A percentile compares a stretch with the other conserved stretches of the same genome.
phyloP scores from a whole-genome alignment of 2,113 vertebrate genomes.

The Passerina amoena region DNA sequence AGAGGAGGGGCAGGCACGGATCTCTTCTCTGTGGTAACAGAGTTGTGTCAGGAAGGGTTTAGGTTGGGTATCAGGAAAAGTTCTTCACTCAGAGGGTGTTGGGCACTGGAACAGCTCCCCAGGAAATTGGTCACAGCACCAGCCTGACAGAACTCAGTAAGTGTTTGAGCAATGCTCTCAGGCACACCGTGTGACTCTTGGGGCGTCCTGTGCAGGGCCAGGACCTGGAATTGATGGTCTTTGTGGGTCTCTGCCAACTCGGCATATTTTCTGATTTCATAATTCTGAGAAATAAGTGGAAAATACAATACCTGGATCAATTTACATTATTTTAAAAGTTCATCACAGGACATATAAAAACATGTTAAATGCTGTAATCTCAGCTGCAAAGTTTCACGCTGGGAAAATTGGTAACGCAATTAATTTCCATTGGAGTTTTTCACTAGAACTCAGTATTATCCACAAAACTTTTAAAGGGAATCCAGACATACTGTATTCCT shows the following conservation, averaged over 20 bases:
- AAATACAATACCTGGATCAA: background rate
- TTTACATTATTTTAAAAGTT: background rate
- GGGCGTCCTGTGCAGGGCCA: background rate
- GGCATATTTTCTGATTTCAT: background rate
- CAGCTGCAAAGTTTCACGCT: background rate
- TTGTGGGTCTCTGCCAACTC: background rate
- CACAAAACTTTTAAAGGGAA: background rate
- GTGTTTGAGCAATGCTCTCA: fast-evolving
- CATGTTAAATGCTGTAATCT: background rate
- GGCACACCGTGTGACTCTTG: background rate
- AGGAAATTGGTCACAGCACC: background rate
- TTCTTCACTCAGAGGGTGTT: fast-evolving
- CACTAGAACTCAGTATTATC: background rate
- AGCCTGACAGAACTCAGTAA: background rate
- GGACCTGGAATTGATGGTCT: background rate
- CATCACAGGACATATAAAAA: background rate
- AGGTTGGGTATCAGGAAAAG: background rate
- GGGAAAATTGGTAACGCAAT: background rate
- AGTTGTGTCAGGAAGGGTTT: fast-evolving
- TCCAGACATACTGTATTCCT: background rate
- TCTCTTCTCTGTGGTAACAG: no score
- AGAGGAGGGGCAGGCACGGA: background rate
- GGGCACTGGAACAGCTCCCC: background rate
- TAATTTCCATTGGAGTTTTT: background rate
- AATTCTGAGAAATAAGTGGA: background rate